Evolutionary conservation across 2,797 vertebrate species (phyloP).

Genomic region (Sternarchorhynchus goeldii): DNA sequence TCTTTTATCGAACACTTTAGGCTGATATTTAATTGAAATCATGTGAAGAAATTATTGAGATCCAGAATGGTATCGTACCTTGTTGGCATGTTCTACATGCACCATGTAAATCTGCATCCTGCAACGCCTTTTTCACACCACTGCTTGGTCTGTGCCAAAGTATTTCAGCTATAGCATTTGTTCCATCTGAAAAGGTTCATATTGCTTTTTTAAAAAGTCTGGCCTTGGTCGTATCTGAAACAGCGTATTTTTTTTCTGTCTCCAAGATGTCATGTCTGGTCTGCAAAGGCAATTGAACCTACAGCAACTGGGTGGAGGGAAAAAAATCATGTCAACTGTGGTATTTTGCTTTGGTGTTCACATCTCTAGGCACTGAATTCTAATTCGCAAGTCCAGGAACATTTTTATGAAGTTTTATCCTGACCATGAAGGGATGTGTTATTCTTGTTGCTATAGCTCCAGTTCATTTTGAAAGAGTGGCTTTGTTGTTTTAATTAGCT

Average conservation of each 20-base stretch:
- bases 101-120: conserved; percentile 3
- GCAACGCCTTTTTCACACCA: neutral
- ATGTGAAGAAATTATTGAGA: too few relatives aligned
- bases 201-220: neutral
- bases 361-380: conserved; percentile 26
- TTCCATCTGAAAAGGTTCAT: neutral
- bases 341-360: neutral
- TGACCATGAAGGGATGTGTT: too few relatives aligned
- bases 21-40: too few relatives aligned
- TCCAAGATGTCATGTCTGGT: too few relatives aligned
- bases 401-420: too few relatives aligned
- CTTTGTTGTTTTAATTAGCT: too few relatives aligned
- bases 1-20: too few relatives aligned
- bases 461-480: too few relatives aligned
- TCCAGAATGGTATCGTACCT: neutral
- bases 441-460: too few relatives aligned
- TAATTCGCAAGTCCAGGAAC: conserved; percentile 17
- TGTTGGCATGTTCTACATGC: neutral
- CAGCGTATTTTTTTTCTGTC: too few relatives aligned
- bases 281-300: too few relatives aligned
- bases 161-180: neutral
- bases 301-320: conserved; percentile 36
- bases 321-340: conserved; percentile 20
- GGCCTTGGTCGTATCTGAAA: neutral
- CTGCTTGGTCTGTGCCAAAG: neutral